Conservation (phyloP, 1,140 invertebrate species). For the Platorchestia sp. region DNA sequence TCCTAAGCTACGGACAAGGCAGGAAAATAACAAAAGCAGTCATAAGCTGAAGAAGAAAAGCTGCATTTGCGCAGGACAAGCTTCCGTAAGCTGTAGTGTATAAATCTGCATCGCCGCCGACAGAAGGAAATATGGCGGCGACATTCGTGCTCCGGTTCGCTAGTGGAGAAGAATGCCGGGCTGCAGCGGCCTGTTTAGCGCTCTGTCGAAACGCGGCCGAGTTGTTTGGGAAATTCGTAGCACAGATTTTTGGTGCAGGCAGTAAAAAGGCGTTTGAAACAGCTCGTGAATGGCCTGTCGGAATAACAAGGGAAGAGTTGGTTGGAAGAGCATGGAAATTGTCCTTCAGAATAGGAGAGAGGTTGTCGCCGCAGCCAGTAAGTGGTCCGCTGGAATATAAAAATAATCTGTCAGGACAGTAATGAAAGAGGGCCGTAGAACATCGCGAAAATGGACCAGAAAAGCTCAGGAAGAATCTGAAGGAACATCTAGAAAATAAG, state of each 20-base stretch:
- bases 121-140: background rate
- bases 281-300: background rate
- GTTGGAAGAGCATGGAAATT: background rate
- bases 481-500: no score
- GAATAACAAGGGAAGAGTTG: background rate
- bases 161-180: background rate
- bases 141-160: background rate
- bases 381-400: background rate
- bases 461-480: no score
- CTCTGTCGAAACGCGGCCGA: background rate
- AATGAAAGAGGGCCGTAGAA: no score
- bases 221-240: background rate
- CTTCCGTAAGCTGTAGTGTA: background rate
- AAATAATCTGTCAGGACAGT: no score
- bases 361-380: background rate
- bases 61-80: conserved; percentile 5
- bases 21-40: background rate
- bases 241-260: background rate
- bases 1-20: background rate
- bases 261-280: background rate
- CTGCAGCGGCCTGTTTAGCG: background rate
- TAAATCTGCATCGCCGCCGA: conserved; percentile 5
- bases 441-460: no score
- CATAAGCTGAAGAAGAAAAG: conserved; percentile 8
- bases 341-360: background rate